phyloP scores from a whole-genome alignment of 2,888 invertebrate genomes.

The Teleiodes luculella region DNA sequence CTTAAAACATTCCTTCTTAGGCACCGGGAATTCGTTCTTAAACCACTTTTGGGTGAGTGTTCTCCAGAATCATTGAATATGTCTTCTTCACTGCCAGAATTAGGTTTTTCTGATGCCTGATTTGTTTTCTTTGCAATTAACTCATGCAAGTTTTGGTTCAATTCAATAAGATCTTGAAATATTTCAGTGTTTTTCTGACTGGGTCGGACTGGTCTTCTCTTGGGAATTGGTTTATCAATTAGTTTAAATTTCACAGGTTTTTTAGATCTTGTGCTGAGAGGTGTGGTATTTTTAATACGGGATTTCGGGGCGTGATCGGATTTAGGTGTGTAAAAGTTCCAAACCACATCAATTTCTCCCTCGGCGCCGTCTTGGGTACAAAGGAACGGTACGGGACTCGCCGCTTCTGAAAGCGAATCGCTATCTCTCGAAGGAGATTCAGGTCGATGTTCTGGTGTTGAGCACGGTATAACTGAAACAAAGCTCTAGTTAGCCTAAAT shows the following conservation, averaged over 20 bases:
- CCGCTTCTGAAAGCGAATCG: slow-evolving; percentile 64
- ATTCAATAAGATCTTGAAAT: slow-evolving; percentile 62
- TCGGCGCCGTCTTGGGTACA: slow-evolving; percentile 74
- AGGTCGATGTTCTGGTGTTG: slow-evolving; percentile 59
- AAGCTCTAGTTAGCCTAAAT: neutral
- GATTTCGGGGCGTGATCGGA: slow-evolving; percentile 45
- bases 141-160: slow-evolving; percentile 66
- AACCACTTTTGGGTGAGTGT: slow-evolving; percentile 56
- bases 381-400: slow-evolving; percentile 69
- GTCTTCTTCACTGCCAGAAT: slow-evolving; percentile 62
- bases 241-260: slow-evolving; percentile 46
- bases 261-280: slow-evolving; percentile 56
- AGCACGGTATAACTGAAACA: slow-evolving; percentile 61
- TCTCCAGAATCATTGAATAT: slow-evolving; percentile 58
- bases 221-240: slow-evolving; percentile 52
- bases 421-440: slow-evolving; percentile 68
- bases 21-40: slow-evolving; percentile 48
- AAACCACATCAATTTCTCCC: slow-evolving; percentile 70
- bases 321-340: slow-evolving; percentile 75
- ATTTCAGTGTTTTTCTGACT: slow-evolving; percentile 59
- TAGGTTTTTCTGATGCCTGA: slow-evolving; percentile 30
- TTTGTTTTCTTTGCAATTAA: slow-evolving; percentile 49
- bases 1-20: slow-evolving; percentile 65
- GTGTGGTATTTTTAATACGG: slow-evolving; percentile 56
- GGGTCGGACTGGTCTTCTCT: slow-evolving; percentile 45